These are phyloP conservation scores for Acropora yongei DNA, from an alignment of 64 coral and sea anemone genomes.

Conservation along the genomic window DNA sequence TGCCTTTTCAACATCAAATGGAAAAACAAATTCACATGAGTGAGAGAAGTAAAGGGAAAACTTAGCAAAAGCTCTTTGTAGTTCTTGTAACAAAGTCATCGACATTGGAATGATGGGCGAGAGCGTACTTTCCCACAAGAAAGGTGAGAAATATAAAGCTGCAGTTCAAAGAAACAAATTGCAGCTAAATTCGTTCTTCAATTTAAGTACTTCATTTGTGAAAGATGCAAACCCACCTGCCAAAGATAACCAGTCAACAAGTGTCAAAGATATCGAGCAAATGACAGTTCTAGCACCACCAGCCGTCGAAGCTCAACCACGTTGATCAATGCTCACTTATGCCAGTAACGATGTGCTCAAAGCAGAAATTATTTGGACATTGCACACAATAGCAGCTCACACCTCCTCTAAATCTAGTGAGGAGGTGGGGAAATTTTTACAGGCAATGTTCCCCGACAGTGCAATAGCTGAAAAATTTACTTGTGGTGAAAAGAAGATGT, in stretches of 20 bases:
- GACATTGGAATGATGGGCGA: constrained; percentile 56
- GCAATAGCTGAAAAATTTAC: background rate
- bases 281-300: background rate
- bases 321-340: background rate
- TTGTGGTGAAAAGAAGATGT: constrained; percentile 7
- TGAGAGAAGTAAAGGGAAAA: constrained; percentile 51
- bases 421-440: constrained; percentile 16
- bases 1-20: constrained; percentile 32
- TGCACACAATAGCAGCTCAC: constrained; percentile 13
- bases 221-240: background rate
- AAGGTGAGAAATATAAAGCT: constrained; percentile 54
- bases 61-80: constrained; percentile 16
- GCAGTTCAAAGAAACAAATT: background rate
- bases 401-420: constrained; percentile 7
- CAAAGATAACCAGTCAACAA: background rate
- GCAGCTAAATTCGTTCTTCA: background rate
- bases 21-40: constrained; percentile 51
- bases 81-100: constrained; percentile 71
- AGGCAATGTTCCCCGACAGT: constrained; percentile 10
- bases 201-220: background rate
- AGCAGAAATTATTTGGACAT: constrained; percentile 23
- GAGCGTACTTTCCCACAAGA: constrained; percentile 50
- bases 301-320: background rate
- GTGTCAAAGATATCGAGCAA: background rate
- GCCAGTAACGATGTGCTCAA: background rate